A percentile compares a stretch with the other conserved stretches of the same genome.
These are phyloP conservation scores for Orussus abietinus DNA, from an alignment of 1,140 invertebrate genomes.

Conservation along the genomic window DNA sequence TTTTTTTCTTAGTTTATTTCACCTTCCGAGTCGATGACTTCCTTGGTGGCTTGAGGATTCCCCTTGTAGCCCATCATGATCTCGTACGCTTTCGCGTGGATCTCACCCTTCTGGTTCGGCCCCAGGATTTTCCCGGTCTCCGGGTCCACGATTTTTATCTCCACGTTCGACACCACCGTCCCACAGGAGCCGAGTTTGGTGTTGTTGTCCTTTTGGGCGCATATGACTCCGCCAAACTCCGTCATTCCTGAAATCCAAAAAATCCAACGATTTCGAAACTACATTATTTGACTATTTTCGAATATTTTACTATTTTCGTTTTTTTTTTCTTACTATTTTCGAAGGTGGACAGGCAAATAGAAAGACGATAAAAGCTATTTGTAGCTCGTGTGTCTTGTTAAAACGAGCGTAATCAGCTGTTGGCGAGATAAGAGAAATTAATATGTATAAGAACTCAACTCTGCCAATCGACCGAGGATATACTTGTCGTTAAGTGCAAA, in stretches of 20 bases:
- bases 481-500: no score
- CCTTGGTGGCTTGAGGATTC: slow-evolving; percentile 53
- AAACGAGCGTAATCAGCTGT: no score
- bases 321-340: no score
- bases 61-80: slow-evolving; percentile 47
- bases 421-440: no score
- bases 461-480: no score
- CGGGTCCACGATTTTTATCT: slow-evolving; percentile 22
- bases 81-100: slow-evolving; percentile 32
- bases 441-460: no score
- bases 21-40: slow-evolving; percentile 51
- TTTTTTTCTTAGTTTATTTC: slow-evolving; percentile 25
- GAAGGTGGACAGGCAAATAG: no score
- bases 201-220: background rate
- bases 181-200: slow-evolving; percentile 11
- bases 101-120: slow-evolving; percentile 38
- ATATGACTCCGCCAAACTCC: slow-evolving; percentile 1
- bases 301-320: no score
- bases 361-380: no score
- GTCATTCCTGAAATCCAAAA: slow-evolving; percentile 16
- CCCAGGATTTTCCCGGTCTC: slow-evolving; percentile 22
- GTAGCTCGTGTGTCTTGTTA: no score
- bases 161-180: slow-evolving; percentile 9
- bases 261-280: no score
- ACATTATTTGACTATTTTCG: no score